Evolutionary conservation across 2,113 vertebrate species (phyloP).

Genomic region (Prochilodus magdalenae): DNA sequence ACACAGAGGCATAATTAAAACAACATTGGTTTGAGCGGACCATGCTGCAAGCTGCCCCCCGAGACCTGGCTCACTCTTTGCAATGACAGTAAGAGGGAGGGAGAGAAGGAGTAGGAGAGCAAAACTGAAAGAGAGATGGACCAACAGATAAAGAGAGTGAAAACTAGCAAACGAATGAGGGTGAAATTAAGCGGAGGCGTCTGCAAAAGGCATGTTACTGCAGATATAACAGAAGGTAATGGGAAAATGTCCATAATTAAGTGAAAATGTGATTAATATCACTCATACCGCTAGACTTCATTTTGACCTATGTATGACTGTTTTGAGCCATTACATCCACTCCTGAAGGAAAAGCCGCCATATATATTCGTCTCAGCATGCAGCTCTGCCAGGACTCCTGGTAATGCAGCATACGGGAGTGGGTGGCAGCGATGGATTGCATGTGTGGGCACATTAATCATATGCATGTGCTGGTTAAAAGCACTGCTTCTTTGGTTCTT

Average conservation of each 20-base stretch:
- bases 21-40: slow-evolving; percentile 52
- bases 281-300: slow-evolving; percentile 42
- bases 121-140: background rate
- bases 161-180: background rate
- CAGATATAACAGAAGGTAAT: slow-evolving; percentile 19
- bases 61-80: slow-evolving; percentile 19
- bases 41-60: slow-evolving; percentile 35
- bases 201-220: slow-evolving; percentile 22
- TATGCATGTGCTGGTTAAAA: slow-evolving; percentile 50
- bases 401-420: slow-evolving; percentile 45
- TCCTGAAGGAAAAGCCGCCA: slow-evolving; percentile 37
- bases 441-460: slow-evolving; percentile 53
- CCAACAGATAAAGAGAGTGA: background rate
- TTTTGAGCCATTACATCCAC: slow-evolving; percentile 46
- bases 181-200: slow-evolving; percentile 20
- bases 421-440: slow-evolving; percentile 46
- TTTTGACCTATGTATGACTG: slow-evolving; percentile 43
- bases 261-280: slow-evolving; percentile 42
- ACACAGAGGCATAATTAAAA: slow-evolving; percentile 59
- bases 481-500: slow-evolving; percentile 20
- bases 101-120: slow-evolving; percentile 17
- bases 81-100: slow-evolving; percentile 36
- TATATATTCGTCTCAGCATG: slow-evolving; percentile 43
- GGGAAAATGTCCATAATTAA: slow-evolving; percentile 30
- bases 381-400: slow-evolving; percentile 36